A percentile compares a stretch with the other conserved stretches of the same genome.
Conservation (phyloP, 2,888 invertebrate species). For the Timema cristinae region DNA sequence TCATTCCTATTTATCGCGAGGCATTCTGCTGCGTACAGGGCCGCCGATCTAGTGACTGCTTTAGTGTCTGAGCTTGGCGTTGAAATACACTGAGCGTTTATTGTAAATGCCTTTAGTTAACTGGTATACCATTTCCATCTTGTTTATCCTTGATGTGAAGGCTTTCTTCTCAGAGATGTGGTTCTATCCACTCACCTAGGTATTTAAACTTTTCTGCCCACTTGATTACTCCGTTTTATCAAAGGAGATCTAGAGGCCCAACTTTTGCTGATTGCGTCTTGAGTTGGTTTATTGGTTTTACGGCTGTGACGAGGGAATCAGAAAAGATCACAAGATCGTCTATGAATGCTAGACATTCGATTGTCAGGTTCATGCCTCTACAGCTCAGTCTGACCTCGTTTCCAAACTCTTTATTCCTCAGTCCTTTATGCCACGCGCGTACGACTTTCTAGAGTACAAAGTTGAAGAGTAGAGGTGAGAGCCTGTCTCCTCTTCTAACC, state of each 20-base stretch:
- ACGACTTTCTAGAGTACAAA: slow-evolving; percentile 12
- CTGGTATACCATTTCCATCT: slow-evolving; percentile 15
- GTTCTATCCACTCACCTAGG: slow-evolving; percentile 6
- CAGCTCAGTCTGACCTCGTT: slow-evolving; percentile 12
- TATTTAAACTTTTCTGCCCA: background rate
- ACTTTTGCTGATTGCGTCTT: background rate
- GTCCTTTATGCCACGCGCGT: slow-evolving; percentile 1
- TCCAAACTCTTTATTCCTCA: background rate
- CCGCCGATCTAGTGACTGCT: slow-evolving; percentile 13
- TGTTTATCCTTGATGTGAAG: background rate
- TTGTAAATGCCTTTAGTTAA: background rate
- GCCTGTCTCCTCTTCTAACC: slow-evolving; percentile 13
- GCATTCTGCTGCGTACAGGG: slow-evolving; percentile 10
- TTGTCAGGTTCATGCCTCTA: background rate
- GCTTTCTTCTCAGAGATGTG: slow-evolving; percentile 10
- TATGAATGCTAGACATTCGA: slow-evolving; percentile 6
- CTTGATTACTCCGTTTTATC: too few species aligned
- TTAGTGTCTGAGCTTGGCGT: background rate
- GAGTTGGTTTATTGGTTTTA: background rate
- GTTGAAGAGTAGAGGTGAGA: slow-evolving; percentile 1
- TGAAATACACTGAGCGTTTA: background rate
- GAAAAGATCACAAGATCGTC: slow-evolving; percentile 15
- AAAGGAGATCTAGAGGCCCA: too few species aligned
- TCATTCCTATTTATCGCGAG: slow-evolving; percentile 12
- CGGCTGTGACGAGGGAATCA: background rate